phyloP scores from a whole-genome alignment of 2,113 vertebrate species.

The Phasianus colchicus region DNA sequence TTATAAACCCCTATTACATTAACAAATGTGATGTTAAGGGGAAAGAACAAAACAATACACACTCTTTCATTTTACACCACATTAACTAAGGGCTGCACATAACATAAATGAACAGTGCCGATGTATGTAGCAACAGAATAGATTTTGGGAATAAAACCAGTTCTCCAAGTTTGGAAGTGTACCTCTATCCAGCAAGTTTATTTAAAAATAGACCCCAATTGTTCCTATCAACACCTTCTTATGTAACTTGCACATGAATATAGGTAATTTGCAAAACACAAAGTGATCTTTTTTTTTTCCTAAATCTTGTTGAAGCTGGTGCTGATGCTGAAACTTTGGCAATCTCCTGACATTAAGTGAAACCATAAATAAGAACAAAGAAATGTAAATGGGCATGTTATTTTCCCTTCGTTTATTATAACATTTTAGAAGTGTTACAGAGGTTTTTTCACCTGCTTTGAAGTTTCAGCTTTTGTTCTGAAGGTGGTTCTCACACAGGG shows the following conservation, averaged over 20 bases:
- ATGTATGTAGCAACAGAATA: accelerated
- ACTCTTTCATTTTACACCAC: not conserved
- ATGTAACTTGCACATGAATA: not conserved
- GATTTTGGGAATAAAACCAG: not conserved
- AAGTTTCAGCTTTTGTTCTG: conserved; percentile 38
- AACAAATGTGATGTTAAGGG: not conserved
- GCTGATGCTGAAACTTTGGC: conserved; percentile 58
- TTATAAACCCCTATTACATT: not conserved
- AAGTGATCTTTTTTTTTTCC: not conserved
- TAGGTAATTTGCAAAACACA: not conserved
- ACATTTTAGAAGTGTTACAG: conserved; percentile 21
- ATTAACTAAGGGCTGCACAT: not conserved
- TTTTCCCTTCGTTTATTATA: conserved; percentile 53
- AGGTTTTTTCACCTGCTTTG: conserved; percentile 31
- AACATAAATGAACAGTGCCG: not conserved
- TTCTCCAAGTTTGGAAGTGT: not conserved
- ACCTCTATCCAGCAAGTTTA: not conserved
- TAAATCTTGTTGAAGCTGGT: not conserved
- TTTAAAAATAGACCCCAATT: not conserved
- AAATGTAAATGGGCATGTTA: conserved; percentile 66
- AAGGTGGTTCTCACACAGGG: conserved; percentile 50
- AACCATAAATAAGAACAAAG: conserved; percentile 60
- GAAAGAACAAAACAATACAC: not conserved
- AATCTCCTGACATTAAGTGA: conserved; percentile 64
- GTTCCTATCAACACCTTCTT: not conserved